phyloP scores from a whole-genome alignment of 2,888 invertebrate genomes.

The Drosophila incognita region DNA sequence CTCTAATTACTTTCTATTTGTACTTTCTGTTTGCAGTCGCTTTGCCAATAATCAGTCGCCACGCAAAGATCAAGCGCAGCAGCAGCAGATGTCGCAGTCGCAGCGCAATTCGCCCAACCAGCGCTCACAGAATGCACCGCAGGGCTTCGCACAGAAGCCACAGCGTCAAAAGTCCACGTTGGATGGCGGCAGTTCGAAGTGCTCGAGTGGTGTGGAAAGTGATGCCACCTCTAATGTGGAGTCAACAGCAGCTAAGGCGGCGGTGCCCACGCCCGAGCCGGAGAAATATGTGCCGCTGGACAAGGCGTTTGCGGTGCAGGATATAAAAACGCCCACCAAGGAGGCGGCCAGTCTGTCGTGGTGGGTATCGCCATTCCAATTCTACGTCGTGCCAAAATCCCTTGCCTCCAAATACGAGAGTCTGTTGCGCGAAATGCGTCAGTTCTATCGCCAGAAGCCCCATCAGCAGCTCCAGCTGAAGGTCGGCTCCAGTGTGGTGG shows the following conservation, averaged over 20 bases:
- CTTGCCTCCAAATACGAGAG: constrained; percentile 87
- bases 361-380: constrained; percentile 91
- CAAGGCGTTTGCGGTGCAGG: constrained; percentile 85
- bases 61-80: constrained; percentile 48
- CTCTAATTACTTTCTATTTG: background rate
- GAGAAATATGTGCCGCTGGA: constrained; percentile 86
- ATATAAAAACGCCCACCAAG: constrained; percentile 86
- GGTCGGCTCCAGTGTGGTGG: constrained; percentile 89
- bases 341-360: constrained; percentile 89
- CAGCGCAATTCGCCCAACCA: constrained; percentile 56
- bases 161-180: constrained; percentile 67
- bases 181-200: constrained; percentile 60
- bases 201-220: constrained; percentile 63
- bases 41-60: constrained; percentile 62
- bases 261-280: constrained; percentile 10
- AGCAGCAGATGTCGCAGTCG: constrained; percentile 44
- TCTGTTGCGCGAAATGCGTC: constrained; percentile 90
- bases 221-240: constrained; percentile 38
- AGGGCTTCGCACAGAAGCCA: constrained; percentile 79
- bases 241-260: constrained; percentile 12
- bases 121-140: constrained; percentile 81
- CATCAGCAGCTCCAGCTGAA: constrained; percentile 83
- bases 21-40: constrained; percentile 54
- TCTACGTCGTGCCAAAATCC: constrained; percentile 88
- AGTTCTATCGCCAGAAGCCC: constrained; percentile 87